A percentile compares a stretch with the other conserved stretches of the same genome.
These are phyloP conservation scores for Nannospalax galili DNA, from an alignment of 2,113 vertebrate genomes.

Conservation along the genomic window DNA sequence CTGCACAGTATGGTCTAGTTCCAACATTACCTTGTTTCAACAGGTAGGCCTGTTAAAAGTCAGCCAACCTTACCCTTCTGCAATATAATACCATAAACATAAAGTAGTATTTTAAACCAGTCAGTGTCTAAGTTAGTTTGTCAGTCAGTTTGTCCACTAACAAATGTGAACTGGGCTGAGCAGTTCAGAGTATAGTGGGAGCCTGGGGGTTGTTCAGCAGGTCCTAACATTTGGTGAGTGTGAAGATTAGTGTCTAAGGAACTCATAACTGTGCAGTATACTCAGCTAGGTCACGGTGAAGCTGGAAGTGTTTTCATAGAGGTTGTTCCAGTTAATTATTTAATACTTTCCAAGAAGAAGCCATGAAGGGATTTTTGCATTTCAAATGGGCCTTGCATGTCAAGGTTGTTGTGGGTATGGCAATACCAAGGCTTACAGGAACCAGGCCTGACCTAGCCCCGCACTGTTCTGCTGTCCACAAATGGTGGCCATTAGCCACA, in stretches of 20 bases:
- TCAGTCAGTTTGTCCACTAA: neutral
- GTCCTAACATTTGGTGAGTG: neutral
- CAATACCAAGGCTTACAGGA: neutral
- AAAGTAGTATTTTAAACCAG: slow-evolving; percentile 47
- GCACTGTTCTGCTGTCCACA: neutral
- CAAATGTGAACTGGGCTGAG: neutral
- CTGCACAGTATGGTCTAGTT: neutral
- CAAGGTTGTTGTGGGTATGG: neutral
- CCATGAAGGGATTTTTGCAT: slow-evolving; percentile 27
- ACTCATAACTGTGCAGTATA: neutral
- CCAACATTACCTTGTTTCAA: neutral
- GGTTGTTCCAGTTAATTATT: slow-evolving; percentile 60
- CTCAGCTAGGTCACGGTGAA: neutral
- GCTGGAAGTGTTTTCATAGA: neutral
- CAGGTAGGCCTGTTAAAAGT: neutral
- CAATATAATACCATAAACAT: neutral
- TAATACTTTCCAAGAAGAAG: slow-evolving; percentile 42
- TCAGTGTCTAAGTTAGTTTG: neutral
- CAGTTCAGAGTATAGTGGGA: neutral
- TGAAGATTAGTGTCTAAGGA: neutral
- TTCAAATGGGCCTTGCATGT: slow-evolving; percentile 28
- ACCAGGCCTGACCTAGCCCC: neutral
- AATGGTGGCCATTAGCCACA: neutral
- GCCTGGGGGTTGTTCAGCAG: neutral
- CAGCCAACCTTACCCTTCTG: neutral